A percentile compares a stretch with the other conserved stretches of the same genome.
These are phyloP conservation scores for Dendrolimus punctatus DNA, from an alignment of 1,140 invertebrate genomes.

Conservation along the genomic window DNA sequence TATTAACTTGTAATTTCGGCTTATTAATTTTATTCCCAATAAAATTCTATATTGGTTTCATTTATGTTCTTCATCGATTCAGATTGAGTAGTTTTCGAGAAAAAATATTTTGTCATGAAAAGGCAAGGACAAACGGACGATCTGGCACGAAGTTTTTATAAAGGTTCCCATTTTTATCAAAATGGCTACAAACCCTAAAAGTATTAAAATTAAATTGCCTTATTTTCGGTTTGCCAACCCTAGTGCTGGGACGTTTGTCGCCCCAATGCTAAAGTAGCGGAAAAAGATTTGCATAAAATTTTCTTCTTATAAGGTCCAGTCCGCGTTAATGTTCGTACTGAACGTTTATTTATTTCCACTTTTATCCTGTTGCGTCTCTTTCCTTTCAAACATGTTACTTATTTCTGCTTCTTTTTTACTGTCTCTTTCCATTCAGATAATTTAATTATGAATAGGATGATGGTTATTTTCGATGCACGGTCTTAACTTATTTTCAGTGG, in stretches of 20 bases:
- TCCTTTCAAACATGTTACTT: neutral
- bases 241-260: conserved; percentile 31
- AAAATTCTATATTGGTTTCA: too few species aligned
- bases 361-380: conserved; percentile 9
- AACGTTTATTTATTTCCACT: conserved; percentile 12
- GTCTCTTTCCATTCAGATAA: neutral
- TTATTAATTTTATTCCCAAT: too few species aligned
- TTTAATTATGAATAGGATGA: too few species aligned
- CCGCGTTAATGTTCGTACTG: conserved; percentile 20
- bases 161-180: neutral
- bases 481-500: too few species aligned
- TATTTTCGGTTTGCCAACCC: conserved; percentile 16
- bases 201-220: neutral
- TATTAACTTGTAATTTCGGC: too few species aligned
- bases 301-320: conserved; percentile 47
- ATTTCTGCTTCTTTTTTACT: neutral
- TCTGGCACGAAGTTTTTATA: neutral
- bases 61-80: too few species aligned
- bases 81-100: too few species aligned
- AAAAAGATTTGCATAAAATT: conserved; percentile 63
- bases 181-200: neutral
- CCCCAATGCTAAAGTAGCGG: conserved; percentile 54
- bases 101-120: too few species aligned
- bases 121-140: too few species aligned
- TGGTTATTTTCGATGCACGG: too few species aligned